Base-by-base conservation (phyloP, 2,797 vertebrate genomes). In the Syncerus caffer region DNA sequence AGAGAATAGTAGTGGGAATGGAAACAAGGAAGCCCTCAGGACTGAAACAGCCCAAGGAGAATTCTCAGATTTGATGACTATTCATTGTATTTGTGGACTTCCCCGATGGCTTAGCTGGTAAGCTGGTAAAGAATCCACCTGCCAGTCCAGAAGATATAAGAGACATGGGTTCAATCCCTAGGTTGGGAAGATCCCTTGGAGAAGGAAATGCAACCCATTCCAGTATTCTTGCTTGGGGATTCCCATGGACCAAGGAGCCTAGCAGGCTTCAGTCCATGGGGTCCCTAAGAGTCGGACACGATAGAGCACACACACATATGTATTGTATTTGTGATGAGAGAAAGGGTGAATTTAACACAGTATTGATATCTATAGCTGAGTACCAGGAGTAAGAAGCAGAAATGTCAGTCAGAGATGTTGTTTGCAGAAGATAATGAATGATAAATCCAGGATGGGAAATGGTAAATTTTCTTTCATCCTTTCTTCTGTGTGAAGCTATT, bases 241-340 rank as follows among this genome's bases (percentile, higher is more conserved):
- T 45, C 11, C 71, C 38, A 42, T 42, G 12, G 38, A 74, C 21
- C 16, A 16, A 74, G 38, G 23, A 45, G 38, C 23, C 38, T 74
- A 23, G 21, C 38, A 27, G 21, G 38, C 38, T 74, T 42, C 38
- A 74, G 12, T 25, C 71, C 71, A 25, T 15, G 38, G 12, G 23
- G 38, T 45, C 71, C 34, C 12, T 25, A 45, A 74, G 38, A 74
- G 38, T 15, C 0, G 1, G 38, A 74, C 71, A 25, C 1, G 3
- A 15, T 0, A 0, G 38, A 14, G 12, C 71, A 15, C 12, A 27
- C 12, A 7, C 1, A 6, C 23, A 27, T 74, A 45, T 2, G 38
- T 0, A 16, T 34, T 67, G 10, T 50, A 64, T 83, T 42, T 80
- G 16, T 25, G 60, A 6, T 29, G 13, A 87, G 57, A 89, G 29